Base-by-base conservation (phyloP, 2,888 invertebrate genomes). In the Hypercompe scribonia region DNA sequence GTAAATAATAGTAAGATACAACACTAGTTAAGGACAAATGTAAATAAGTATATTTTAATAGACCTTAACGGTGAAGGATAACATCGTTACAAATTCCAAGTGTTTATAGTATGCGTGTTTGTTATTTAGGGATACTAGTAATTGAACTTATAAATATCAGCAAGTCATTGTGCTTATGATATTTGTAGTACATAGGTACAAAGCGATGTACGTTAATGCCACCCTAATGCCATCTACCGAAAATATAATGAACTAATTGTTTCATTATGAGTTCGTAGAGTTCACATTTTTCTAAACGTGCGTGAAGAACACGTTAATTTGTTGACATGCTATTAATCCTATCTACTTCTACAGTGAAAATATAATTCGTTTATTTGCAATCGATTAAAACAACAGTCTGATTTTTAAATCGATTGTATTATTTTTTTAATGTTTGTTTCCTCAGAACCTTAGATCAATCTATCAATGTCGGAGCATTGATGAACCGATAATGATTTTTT, bases 1-100 rank as follows among this genome's bases (percentile, higher is more conserved):
- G 91, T 88, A 69, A 91, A 91, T 83, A 92, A 93, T 74, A 94
- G 92, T 85, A 93, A 94, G 87, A 83, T 93, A 78, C 85, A 87
- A 75, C 85, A 85, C 71, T 86, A 83, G 72, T 33, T 61, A 46
- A 31, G 64, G 4, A 34, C 13, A 18, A 33, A 69, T 34, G 50
- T 15, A 68, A 65, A 67, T 58, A n/a, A n/a, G n/a, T 42, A 33
- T 46, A 31, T 34, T 34, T 65, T 65, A 28, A 39, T 24, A 68
- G 67, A 71, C 54, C 64, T 76, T 76, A 73, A 73, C 36, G 68
- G 68, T 78, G 69, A 71, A 50, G 67, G 66, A 70, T 70, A 63
- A 50, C 34, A 73, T 73, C 68, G 33, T 63, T 18, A 69, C 24
- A 66, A 64, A 68, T 36, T 31, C 33, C n/a, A 54, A 39, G 58